Evolutionary conservation across 2,888 invertebrate genomes (phyloP), one percentile per base, ranked within the genome.

Genomic region (Epirrhoe alternata): DNA sequence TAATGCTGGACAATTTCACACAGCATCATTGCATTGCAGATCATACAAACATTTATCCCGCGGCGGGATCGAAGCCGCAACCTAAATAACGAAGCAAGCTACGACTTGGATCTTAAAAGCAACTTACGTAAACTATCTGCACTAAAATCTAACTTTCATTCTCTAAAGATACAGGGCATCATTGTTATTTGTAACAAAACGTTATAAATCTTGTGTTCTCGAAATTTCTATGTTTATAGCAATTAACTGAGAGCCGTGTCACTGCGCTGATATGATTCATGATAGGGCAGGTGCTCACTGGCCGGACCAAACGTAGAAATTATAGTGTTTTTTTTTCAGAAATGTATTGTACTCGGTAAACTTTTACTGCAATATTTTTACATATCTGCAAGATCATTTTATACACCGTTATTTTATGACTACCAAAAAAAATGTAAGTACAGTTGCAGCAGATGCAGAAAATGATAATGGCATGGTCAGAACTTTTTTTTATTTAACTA

Each of bases 211-310:
- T 82, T 67, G 51, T 24, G 69, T 77, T 78, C 74, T 77, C 68
- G 77, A 85, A 85, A 85, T 80, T 81, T 79, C 77, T 82, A 76
- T 82, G 81, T 85, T 86, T 83, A 79, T 79, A 69, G 80, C 81
- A 86, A 86, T 87, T 85, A 85, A 78, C 78, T 71, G 75, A 79
- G 75, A 74, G 77, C 76, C 76, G 70, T 77, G 80, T 82, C 84
- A 85, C 76, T 82, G 1, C 77, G 74, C 74, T 70, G 63, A 74
- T 77, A 71, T 83, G 83, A 84, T 81, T 77, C 74, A 85, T 74
- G 58, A n/a, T 75, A 71, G 74, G 69, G 63, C 59, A 45, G 33
- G 75, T 68, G 53, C 61, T 78, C 77, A 80, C 68, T 35, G 51
- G 10, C 16, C 8, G 7, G 42, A 56, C 45, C 38, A 49, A 53